Conservation (phyloP, 2,888 invertebrate genomes). For the Lycia hirtaria region DNA sequence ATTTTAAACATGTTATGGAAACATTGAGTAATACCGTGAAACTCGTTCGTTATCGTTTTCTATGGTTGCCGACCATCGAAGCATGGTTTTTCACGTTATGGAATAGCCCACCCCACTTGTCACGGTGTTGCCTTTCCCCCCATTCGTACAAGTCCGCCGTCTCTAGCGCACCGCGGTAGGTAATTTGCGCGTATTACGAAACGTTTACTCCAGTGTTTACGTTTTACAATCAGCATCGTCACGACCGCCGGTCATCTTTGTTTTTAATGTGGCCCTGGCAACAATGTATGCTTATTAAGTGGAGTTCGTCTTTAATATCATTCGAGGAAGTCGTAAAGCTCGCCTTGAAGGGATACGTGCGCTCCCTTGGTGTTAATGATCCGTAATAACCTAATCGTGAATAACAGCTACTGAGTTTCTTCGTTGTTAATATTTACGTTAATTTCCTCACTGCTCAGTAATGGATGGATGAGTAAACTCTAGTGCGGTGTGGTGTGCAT, state of each 20-base stretch:
- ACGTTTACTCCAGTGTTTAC: conserved; percentile 46
- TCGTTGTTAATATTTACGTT: conserved; percentile 36
- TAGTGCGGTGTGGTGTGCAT: conserved; percentile 51
- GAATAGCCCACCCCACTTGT: conserved; percentile 82
- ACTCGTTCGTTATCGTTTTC: conserved; percentile 66
- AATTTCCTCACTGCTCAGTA: conserved; percentile 34
- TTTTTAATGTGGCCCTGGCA: conserved; percentile 34
- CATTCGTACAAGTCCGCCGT: conserved; percentile 25
- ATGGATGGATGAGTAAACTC: conserved; percentile 27
- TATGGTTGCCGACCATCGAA: conserved; percentile 67
- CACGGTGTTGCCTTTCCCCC: conserved; percentile 69
- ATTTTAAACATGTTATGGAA: conserved; percentile 44
- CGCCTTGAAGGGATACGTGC: conserved; percentile 19
- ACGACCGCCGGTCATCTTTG: conserved; percentile 39
- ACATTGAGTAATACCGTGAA: conserved; percentile 55
- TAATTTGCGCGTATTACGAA: conserved; percentile 46
- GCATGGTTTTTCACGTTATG: conserved; percentile 74
- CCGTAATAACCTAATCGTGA: conserved; percentile 44
- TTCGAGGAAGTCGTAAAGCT: conserved; percentile 37
- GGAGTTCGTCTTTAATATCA: conserved; percentile 35
- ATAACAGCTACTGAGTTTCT: conserved; percentile 38
- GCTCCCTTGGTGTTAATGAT: conserved; percentile 32
- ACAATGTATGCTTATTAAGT: conserved; percentile 32
- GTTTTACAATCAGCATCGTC: conserved; percentile 41
- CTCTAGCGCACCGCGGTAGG: conserved; percentile 9